phyloP scores from a whole-genome alignment of 2,888 invertebrate genomes.

The Dorcus parallelipipedus region DNA sequence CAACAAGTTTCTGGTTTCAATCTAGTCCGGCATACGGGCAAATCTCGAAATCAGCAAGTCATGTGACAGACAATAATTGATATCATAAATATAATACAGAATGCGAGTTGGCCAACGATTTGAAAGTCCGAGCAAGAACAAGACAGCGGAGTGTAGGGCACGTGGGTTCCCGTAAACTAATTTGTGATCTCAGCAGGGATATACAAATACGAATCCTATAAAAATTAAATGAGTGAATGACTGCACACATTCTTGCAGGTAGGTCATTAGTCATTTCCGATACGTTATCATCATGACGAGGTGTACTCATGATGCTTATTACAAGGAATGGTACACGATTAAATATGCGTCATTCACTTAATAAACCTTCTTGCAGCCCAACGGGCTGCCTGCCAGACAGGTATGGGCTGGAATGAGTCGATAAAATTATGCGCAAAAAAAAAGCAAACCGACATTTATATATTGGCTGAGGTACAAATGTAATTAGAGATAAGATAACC shows the following conservation, averaged over 20 bases:
- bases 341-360: slow-evolving; percentile 29
- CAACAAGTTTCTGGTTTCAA: slow-evolving; percentile 30
- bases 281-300: slow-evolving; percentile 47
- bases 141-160: slow-evolving; percentile 25
- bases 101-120: slow-evolving; percentile 21
- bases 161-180: slow-evolving; percentile 56
- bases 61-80: slow-evolving; percentile 42
- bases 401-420: background rate
- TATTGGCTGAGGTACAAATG: background rate
- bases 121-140: slow-evolving; percentile 13
- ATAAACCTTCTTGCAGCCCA: slow-evolving; percentile 25
- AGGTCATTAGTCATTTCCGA: slow-evolving; percentile 49
- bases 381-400: background rate
- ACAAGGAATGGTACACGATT: slow-evolving; percentile 30
- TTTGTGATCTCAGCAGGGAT: slow-evolving; percentile 62
- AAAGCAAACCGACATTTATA: background rate
- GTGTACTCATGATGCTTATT: slow-evolving; percentile 48
- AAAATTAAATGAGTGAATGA: slow-evolving; percentile 59
- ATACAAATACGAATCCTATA: slow-evolving; percentile 54
- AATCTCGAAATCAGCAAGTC: slow-evolving; percentile 33
- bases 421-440: background rate
- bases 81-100: slow-evolving; percentile 38
- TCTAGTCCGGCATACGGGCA: slow-evolving; percentile 19
- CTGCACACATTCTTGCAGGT: slow-evolving; percentile 55
- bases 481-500: background rate